phyloP scores from a whole-genome alignment of 2,888 invertebrate species.

The Rhopalosiphum nymphaeae region DNA sequence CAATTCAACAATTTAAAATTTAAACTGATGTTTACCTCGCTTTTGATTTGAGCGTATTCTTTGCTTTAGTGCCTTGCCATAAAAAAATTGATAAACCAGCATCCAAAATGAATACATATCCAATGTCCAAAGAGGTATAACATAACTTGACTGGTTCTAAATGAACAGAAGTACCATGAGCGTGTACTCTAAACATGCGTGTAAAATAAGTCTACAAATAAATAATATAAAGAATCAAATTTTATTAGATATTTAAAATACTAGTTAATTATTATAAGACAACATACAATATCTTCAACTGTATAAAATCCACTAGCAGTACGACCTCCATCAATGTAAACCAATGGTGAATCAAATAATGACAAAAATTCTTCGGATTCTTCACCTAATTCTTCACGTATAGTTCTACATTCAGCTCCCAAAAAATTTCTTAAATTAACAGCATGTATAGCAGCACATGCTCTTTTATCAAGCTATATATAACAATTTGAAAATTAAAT shows the following conservation, averaged over 20 bases:
- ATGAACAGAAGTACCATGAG: slow-evolving; percentile 85
- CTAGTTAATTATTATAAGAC: slow-evolving; percentile 47
- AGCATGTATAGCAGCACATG: slow-evolving; percentile 98
- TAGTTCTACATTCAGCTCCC: slow-evolving; percentile 93
- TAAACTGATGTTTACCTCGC: slow-evolving; percentile 70
- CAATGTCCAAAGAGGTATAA: slow-evolving; percentile 84
- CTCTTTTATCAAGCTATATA: slow-evolving; percentile 88
- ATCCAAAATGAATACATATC: slow-evolving; percentile 93
- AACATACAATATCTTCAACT: slow-evolving; percentile 86
- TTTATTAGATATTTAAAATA: slow-evolving; percentile 2
- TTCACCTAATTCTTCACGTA: slow-evolving; percentile 96
- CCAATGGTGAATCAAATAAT: slow-evolving; percentile 90
- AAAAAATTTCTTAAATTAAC: slow-evolving; percentile 97
- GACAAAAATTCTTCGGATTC: slow-evolving; percentile 96
- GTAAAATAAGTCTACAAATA: slow-evolving; percentile 80
- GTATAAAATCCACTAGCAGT: slow-evolving; percentile 98
- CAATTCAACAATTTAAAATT: background rate
- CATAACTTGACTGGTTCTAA: slow-evolving; percentile 86
- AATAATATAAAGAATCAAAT: slow-evolving; percentile 28
- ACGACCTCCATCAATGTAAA: slow-evolving; percentile 97
- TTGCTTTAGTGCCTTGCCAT: slow-evolving; percentile 91
- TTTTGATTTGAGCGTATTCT: slow-evolving; percentile 90
- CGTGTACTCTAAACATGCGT: slow-evolving; percentile 89
- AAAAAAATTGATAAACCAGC: slow-evolving; percentile 87
- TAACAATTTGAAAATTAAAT: slow-evolving; percentile 19